Conservation (phyloP, 1,140 invertebrate genomes). For the Diploscapter pachys region DNA sequence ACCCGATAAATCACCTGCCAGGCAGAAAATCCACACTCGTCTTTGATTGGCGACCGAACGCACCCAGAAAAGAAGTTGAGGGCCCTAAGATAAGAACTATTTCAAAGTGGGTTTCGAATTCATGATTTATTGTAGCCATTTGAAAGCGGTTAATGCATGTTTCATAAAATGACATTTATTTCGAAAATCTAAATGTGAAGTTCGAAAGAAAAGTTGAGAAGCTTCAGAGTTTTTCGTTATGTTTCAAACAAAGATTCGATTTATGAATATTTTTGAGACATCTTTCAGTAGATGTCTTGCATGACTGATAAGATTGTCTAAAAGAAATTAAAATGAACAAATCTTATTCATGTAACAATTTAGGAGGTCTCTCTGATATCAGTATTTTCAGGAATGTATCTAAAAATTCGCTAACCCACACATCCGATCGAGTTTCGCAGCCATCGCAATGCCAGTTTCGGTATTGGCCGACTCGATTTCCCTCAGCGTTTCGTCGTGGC, state of each 20-base stretch:
- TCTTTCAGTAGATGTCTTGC: too few relatives aligned
- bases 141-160: neutral
- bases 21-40: slow-evolving; percentile 53
- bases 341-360: slow-evolving; percentile 21
- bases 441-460: slow-evolving; percentile 44
- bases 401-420: slow-evolving; percentile 44
- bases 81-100: slow-evolving; percentile 39
- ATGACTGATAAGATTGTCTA: neutral
- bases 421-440: slow-evolving; percentile 51
- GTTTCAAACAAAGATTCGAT: too few relatives aligned
- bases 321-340: slow-evolving; percentile 23
- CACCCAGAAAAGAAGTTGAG: slow-evolving; percentile 57
- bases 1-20: slow-evolving; percentile 47
- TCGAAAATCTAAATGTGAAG: slow-evolving; percentile 1
- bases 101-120: neutral
- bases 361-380: neutral
- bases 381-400: neutral
- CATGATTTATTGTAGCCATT: too few relatives aligned
- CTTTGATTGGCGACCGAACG: slow-evolving; percentile 48
- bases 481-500: slow-evolving; percentile 53
- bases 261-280: too few relatives aligned
- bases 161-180: neutral
- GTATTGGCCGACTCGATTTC: slow-evolving; percentile 56
- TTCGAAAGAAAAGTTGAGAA: neutral
- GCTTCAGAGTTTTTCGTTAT: too few relatives aligned